Evolutionary conservation across 2,797 vertebrate genomes (phyloP), one percentile per base, ranked within the genome.

Genomic region (Loris lydekkerianus): DNA sequence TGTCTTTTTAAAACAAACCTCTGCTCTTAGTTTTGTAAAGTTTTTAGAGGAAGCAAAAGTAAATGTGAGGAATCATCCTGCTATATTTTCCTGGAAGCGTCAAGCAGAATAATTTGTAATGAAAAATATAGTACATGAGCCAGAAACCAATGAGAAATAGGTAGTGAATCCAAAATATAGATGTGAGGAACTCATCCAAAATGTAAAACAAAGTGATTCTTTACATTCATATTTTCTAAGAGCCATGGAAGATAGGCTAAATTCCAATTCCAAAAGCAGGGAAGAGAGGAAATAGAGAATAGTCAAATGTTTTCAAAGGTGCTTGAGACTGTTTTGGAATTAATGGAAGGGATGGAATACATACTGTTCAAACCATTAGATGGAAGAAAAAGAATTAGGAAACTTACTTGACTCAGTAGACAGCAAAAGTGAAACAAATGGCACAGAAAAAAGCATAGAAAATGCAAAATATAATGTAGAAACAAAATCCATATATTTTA

Each of bases 41-140:
- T 75, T 25, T 89, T 93, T 85, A 91, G 46, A 91, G n/a, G 83
- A 93, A 91, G 56, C 63, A 88, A 81, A 91, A 91, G 75, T 82
- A 89, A 73, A 37, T 8, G 7, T 89, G 86, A 89, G 37, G 37
- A 90, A 70, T 61, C 27, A 63, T 84, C 46, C 40, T 94, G 70
- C 13, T 18, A 17, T 56, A 95, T 92, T 94, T 95, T 21, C 5
- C 76, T 84, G 56, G 3, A 94, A 90, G 37, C 63, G 21, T 76
- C 86, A 84, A 82, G 67, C 17, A 85, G 43, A 83, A 69, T 23
- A 92, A 58, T 84, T 78, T 75, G 34, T 75, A 75, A 23, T 80
- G 65, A 95, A 93, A 90, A 94, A 60, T 73, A 46, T 46, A 67
- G 13, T 29, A 80, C 65, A 29, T 18, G 56, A 92, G 83, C 15